phyloP scores from a whole-genome alignment of 2,113 vertebrate genomes.

The Junco hyemalis region DNA sequence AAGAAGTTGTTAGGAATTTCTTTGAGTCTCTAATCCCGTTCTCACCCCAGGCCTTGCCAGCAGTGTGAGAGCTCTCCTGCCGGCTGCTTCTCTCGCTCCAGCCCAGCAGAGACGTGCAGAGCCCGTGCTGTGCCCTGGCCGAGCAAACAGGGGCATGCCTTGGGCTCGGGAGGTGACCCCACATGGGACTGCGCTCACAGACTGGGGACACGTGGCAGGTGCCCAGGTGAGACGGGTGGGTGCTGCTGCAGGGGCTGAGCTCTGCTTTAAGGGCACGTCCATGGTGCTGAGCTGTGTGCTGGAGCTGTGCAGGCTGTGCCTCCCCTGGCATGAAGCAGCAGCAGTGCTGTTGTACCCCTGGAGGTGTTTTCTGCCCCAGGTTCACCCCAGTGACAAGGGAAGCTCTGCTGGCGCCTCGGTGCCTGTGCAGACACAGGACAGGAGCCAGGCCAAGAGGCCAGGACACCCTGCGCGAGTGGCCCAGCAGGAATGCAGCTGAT shows the following conservation, averaged over 20 bases:
- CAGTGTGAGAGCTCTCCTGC: not conserved
- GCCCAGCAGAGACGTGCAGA: accelerated
- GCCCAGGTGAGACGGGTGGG: not conserved
- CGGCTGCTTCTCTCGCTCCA: not conserved
- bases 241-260: not conserved
- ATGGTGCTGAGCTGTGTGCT: not conserved
- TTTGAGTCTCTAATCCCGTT: not conserved
- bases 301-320: accelerated
- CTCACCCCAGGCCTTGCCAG: not conserved
- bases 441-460: not conserved
- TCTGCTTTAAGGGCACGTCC: not conserved
- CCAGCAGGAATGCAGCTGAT: conserved; percentile 16
- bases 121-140: not conserved
- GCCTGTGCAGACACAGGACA: not conserved
- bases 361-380: accelerated
- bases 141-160: not conserved
- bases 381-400: accelerated
- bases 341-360: not conserved
- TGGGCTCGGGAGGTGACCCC: not conserved
- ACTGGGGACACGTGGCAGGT: not conserved
- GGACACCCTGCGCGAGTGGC: not conserved
- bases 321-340: not conserved
- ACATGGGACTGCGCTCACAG: accelerated
- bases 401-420: not conserved
- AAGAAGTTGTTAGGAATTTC: conserved; percentile 12